Percentiles rank a stretch among this genome's conserved stretches.
Conservation (phyloP, 2,888 invertebrate genomes). For the Alcis repandata region DNA sequence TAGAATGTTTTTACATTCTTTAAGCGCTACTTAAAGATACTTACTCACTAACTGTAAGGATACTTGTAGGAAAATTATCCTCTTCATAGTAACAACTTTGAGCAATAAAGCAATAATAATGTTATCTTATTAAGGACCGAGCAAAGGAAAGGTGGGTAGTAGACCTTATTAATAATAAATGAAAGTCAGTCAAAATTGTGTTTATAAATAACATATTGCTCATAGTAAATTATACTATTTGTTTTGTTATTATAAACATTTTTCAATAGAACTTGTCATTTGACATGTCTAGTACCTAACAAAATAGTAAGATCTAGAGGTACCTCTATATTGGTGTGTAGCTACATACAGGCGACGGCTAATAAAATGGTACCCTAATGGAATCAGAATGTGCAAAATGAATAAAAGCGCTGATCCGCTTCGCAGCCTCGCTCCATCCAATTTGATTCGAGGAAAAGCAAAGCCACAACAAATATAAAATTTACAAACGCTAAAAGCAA, state of each 20-base stretch:
- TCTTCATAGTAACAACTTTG: too few relatives aligned
- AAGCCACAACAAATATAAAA: conserved; percentile 49
- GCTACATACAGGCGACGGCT: neutral
- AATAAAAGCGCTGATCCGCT: conserved; percentile 64
- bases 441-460: conserved; percentile 64
- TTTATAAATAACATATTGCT: too few relatives aligned
- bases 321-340: neutral
- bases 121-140: too few relatives aligned
- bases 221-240: neutral
- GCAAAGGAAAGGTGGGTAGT: too few relatives aligned
- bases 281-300: neutral
- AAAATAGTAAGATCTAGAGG: conserved; percentile 4
- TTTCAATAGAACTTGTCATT: neutral
- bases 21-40: too few relatives aligned
- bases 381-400: conserved; percentile 56
- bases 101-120: too few relatives aligned
- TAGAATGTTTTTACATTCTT: too few relatives aligned
- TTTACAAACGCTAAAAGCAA: conserved; percentile 31
- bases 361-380: conserved; percentile 34
- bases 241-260: neutral
- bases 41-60: too few relatives aligned
- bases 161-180: too few relatives aligned
- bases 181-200: too few relatives aligned
- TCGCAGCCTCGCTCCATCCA: conserved; percentile 56
- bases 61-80: too few relatives aligned